Percentiles rank a stretch among this genome's conserved stretches.
Conservation (phyloP, 2,888 invertebrate genomes). For the Zonitis immaculata region DNA sequence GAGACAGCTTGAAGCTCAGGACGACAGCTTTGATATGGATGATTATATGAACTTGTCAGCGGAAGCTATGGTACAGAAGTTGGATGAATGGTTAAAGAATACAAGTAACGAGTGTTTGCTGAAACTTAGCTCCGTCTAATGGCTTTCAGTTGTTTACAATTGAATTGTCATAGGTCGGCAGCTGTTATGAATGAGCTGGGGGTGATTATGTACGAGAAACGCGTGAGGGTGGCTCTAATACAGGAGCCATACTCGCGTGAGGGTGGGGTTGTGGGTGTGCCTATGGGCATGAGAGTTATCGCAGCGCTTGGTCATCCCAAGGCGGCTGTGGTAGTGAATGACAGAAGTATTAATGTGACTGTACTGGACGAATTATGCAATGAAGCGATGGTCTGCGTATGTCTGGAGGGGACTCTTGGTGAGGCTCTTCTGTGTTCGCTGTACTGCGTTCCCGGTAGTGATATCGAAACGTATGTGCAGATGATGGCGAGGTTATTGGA, state of each 20-base stretch:
- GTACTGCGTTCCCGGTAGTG: constrained; percentile 14
- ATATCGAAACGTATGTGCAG: neutral
- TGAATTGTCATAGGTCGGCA: neutral
- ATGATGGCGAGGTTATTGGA: neutral
- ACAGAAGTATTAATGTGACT: neutral
- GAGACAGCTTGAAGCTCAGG: too few species aligned
- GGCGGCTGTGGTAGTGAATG: constrained; percentile 11
- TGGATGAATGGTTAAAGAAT: too few species aligned
- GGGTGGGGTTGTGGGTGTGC: constrained; percentile 12
- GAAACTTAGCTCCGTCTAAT: neutral
- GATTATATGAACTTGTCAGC: too few species aligned
- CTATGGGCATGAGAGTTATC: constrained; percentile 2
- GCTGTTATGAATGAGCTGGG: constrained; percentile 1
- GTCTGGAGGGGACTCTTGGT: constrained; percentile 17
- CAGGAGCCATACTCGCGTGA: constrained; percentile 8
- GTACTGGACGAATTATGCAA: neutral
- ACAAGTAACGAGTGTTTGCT: too few species aligned
- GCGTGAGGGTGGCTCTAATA: neutral
- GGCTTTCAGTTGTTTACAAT: neutral
- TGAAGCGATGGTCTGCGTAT: constrained; percentile 8
- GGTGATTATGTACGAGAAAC: constrained; percentile 3
- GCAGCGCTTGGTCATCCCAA: neutral
- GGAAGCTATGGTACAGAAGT: too few species aligned
- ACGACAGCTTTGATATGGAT: too few species aligned
- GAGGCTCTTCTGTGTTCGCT: constrained; percentile 18